Evolutionary conservation across 2,797 vertebrate species (phyloP), one percentile per base, ranked within the genome.

Genomic region (Ibycter americanus): DNA sequence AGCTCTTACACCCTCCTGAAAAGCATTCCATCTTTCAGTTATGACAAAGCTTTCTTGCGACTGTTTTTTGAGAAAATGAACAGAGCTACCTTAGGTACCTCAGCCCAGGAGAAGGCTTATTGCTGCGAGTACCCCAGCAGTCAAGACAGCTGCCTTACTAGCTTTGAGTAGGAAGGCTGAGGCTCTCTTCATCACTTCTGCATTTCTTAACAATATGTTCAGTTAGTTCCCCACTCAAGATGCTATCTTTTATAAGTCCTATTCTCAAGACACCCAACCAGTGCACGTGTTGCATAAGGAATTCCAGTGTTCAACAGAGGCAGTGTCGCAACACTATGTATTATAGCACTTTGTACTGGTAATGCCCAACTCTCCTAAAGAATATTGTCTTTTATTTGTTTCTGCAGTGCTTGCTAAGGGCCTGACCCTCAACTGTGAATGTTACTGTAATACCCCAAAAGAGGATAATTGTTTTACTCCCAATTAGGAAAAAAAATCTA

Each of bases 121-220:
- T 71, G 40, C 56, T 67, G 23, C 2, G 0, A 90, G 12, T 81
- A 25, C 18, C 34, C 65, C 62, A 61, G 40, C n/a, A 67, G 51
- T 14, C 56, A 52, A 70, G 42, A 40, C 27, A 10, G 46, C 40
- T 72, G 47, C 44, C 22, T 87, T 66, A 18, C 12, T 61, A 46
- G 14, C 4, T 79, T 46, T 56, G 49, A 56, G 36, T 8, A 44
- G 40, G 25, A 81, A 44, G 36, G 6, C 19, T 77, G 34, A 77
- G 31, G 6, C 20, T 74, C 5, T 47, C 22, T 66, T 49, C 42
- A 16, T 71, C 42, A 63, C 25, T 56, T 78, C 65, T 32, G 21
- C 1, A 0, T 71, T 86, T 90, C 52, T 47, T 74, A 77, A 19
- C 0, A 0, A 16, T 42, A 1, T 46, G 15, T 66, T 93, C 8